phyloP scores from a whole-genome alignment of 2,797 vertebrate species.

The Amphiprion clarkii region DNA sequence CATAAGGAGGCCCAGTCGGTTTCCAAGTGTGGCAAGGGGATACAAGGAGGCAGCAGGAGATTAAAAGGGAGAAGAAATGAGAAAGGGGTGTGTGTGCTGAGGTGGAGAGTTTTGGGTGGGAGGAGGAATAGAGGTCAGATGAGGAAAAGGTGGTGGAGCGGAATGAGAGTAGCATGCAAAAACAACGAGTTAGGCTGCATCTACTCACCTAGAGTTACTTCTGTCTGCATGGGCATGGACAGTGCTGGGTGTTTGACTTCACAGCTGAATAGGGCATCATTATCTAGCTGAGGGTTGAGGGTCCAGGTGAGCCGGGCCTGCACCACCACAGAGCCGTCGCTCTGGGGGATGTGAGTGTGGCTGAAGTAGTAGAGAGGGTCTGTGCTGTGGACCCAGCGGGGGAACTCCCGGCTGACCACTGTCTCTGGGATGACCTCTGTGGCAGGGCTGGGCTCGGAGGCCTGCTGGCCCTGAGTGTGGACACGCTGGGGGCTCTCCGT shows the following conservation, averaged over 20 bases:
- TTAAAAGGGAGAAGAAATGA: slow-evolving; percentile 28
- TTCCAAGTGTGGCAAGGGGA: slow-evolving; percentile 37
- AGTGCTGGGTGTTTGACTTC: slow-evolving; percentile 97
- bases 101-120: not conserved
- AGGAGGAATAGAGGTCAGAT: slow-evolving; percentile 13
- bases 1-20: slow-evolving; percentile 57
- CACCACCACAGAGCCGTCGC: slow-evolving; percentile 95
- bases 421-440: slow-evolving; percentile 95
- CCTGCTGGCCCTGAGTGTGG: slow-evolving; percentile 82
- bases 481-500: slow-evolving; percentile 83
- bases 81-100: slow-evolving; percentile 11
- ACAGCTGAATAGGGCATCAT: slow-evolving; percentile 97
- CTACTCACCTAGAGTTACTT: slow-evolving; percentile 93
- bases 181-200: slow-evolving; percentile 2
- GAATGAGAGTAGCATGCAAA: slow-evolving; percentile 18
- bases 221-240: slow-evolving; percentile 98
- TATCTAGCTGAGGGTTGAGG: slow-evolving; percentile 98
- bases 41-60: slow-evolving; percentile 46
- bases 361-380: slow-evolving; percentile 95
- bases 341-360: slow-evolving; percentile 91
- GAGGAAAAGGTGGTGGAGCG: slow-evolving; percentile 3
- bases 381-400: slow-evolving; percentile 93
- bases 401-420: slow-evolving; percentile 97
- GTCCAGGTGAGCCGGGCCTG: slow-evolving; percentile 97
- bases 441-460: slow-evolving; percentile 84